Base-by-base conservation (phyloP, 2,113 vertebrate genomes). In the Macaca nemestrina region DNA sequence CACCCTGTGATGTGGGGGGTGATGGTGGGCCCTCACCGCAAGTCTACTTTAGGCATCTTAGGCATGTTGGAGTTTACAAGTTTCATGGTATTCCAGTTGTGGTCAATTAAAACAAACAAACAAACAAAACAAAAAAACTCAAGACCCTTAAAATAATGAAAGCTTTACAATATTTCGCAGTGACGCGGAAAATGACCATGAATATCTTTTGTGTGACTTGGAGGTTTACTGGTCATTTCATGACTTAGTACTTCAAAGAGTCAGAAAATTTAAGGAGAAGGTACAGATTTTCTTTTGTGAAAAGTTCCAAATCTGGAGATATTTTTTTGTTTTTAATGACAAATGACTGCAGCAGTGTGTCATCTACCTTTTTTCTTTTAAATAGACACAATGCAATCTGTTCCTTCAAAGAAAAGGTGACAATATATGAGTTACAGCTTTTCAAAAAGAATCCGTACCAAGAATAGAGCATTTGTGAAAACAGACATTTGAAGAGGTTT, bases 11-110 rank as follows among this genome's bases (percentile, higher is more conserved):
- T 3, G 4, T 6, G 12, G 22, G 64, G 17, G 2, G 40, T 52
- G 35, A 59, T 1, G 2, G 40, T 0, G 0, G 27, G 35, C 35
- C 35, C 23, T 52, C 3, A 1, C 30, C 0, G 8, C n/a, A 14
- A 32, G 50, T 64, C 76, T 93, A n/a, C 82, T 48, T 64, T 7
- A 64, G 50, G 14, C 48, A 30, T 67, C 23, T 78, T 16, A 88
- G 48, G 23, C 5, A 10, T 72, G 52, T 18, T 79, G 40, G 78
- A 18, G 25, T n/a, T 80, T 45, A 68, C 7, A 40, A 35, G 17
- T 35, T 79, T 72, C 2, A 17, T 70, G 68, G 61, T 64, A n/a
- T 16, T 0, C 22, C 2, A 23, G 32, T 25, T 52, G 14, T 35
- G 43, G 20, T 78, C 43, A 50, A 59, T 68, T 73, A 35, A 92